Base-by-base conservation (phyloP, 2,797 vertebrate species). In the Loris lydekkerianus region DNA sequence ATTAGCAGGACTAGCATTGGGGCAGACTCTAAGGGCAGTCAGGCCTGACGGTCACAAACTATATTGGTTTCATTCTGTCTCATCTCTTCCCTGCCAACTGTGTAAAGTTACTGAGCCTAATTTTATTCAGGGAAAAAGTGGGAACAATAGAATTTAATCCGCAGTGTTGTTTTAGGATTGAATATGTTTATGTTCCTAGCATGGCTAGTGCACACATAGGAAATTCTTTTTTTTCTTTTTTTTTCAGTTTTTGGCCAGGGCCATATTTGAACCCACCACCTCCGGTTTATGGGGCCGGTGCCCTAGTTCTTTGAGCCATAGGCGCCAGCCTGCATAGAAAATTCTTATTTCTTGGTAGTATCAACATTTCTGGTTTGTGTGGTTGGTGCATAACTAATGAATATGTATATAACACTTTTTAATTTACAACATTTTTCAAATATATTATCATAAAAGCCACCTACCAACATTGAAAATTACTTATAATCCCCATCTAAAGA, bases 321-420 rank as follows among this genome's bases (percentile, higher is more conserved):
- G 40, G 40, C 5, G 40, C 40, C 40, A 34, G 40, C 40, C 40
- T 14, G 14, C 49, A 11, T 10, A 37, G 2, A 13, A 86, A 80
- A 7, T 6, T 3, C 21, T 65, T 56, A n/a, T 65, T 77, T 86
- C 70, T 18, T 80, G 40, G 31, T 10, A 75, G 8, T 70, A 83
- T 82, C n/a, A 92, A 60, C 15, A 75, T 96, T 88, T 81, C 5
- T 76, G 13, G 82, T 83, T 90, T 86, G 43, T 85, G 69, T 90
- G 37, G 43, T 86, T 13, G 85, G 73, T 56, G 23, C 81, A n/a
- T 49, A 78, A 69, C 60, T n/a, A 95, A 82, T 23, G 89, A 72
- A 43, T 53, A 63, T 3, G 25, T 40, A 0, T 15, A 60, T 63
- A 78, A 69, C 15, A 89, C 37, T 77, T 80, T 63, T 23, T 75